phyloP scores from a whole-genome alignment of 2,797 vertebrate species.

The Masticophis lateralis region DNA sequence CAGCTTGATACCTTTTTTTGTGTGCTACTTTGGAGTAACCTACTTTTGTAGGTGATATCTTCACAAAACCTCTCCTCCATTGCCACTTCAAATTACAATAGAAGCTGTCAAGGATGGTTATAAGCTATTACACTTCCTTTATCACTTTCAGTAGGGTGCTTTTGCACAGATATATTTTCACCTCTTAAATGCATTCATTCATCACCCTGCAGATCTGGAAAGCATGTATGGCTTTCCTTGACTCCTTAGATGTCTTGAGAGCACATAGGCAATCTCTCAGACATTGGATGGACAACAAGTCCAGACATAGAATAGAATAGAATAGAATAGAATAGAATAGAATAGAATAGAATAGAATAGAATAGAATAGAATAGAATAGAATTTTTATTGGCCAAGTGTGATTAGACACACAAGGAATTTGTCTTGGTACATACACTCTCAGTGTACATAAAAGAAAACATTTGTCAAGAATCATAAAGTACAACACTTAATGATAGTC shows the following conservation, averaged over 20 bases:
- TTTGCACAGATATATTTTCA: slow-evolving; percentile 4
- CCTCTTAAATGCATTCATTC: not conserved
- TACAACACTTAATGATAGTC: too few species aligned
- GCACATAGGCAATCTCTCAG: not conserved
- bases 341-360: too few species aligned
- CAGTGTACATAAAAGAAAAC: too few species aligned
- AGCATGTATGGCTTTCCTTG: too few species aligned
- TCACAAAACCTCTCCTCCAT: slow-evolving; percentile 30
- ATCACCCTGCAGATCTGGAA: not conserved
- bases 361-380: too few species aligned
- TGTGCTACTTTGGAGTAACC: slow-evolving; percentile 44
- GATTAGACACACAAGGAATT: too few species aligned
- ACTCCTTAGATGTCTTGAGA: not conserved
- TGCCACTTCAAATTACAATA: not conserved
- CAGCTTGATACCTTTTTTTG: slow-evolving; percentile 24
- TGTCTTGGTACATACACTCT: too few species aligned
- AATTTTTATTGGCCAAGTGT: too few species aligned
- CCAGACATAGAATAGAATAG: not conserved
- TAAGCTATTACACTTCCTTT: not conserved
- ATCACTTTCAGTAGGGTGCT: not conserved
- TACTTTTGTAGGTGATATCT: slow-evolving; percentile 45
- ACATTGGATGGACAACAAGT: not conserved
- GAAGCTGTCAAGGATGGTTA: slow-evolving; percentile 11
- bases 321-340: too few species aligned
- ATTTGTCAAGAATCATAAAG: too few species aligned